These are phyloP conservation scores for Temnothorax rugatulus DNA, from an alignment of 2,888 invertebrate species.

Conservation along the genomic window DNA sequence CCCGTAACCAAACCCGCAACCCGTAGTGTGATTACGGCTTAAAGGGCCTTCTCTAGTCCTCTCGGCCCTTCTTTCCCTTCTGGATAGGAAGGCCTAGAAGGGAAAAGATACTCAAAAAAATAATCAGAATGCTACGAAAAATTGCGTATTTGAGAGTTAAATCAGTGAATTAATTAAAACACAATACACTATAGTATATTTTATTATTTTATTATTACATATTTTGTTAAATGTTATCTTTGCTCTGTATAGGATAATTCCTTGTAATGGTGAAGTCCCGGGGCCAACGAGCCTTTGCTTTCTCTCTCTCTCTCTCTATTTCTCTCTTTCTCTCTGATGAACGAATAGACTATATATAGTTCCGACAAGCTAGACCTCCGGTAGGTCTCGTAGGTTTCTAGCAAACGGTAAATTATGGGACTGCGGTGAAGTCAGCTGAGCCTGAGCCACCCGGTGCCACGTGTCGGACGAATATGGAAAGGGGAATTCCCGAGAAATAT, in stretches of 20 bases:
- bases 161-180: neutral
- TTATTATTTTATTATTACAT: neutral
- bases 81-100: no score
- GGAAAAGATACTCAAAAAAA: no score
- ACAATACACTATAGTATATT: neutral
- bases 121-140: no score
- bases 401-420: slow-evolving; percentile 64
- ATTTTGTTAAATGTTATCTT: neutral
- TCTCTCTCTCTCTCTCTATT: slow-evolving; percentile 7
- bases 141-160: neutral
- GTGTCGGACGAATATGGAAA: slow-evolving; percentile 72
- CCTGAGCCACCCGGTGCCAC: slow-evolving; percentile 75
- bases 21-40: no score
- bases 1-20: no score
- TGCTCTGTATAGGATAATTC: neutral
- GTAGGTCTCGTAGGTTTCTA: slow-evolving; percentile 54
- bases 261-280: neutral
- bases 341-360: slow-evolving; percentile 25
- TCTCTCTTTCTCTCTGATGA: neutral
- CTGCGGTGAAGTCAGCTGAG: slow-evolving; percentile 70
- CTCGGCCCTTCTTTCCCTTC: no score
- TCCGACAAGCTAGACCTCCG: slow-evolving; percentile 35
- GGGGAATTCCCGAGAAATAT: slow-evolving; percentile 77
- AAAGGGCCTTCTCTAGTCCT: no score
- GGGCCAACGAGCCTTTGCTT: neutral